phyloP scores from a whole-genome alignment of 1,140 invertebrate genomes.

The Bombus difficillimus region DNA sequence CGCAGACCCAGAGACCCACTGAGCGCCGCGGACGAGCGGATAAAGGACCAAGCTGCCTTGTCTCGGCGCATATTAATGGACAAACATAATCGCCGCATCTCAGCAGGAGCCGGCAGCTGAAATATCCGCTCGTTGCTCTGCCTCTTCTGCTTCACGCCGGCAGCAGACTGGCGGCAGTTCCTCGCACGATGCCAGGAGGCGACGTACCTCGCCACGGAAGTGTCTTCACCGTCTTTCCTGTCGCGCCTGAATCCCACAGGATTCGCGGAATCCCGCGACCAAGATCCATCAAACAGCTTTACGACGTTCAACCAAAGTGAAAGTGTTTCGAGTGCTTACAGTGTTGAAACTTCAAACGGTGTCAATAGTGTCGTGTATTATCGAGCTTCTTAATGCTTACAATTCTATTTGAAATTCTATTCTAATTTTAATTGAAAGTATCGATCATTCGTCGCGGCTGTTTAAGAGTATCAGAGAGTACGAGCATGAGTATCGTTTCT shows the following conservation, averaged over 20 bases:
- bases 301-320: not conserved
- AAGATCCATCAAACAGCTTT: not conserved
- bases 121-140: constrained; percentile 66
- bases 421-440: too few species aligned
- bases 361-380: not conserved
- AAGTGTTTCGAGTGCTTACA: not conserved
- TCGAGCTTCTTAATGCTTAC: not conserved
- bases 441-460: not conserved
- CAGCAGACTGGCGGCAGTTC: constrained; percentile 59
- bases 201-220: constrained; percentile 60
- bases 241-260: not conserved
- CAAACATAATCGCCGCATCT: constrained; percentile 81
- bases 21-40: constrained; percentile 67
- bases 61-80: constrained; percentile 81
- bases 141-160: constrained; percentile 52
- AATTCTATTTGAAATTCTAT: not conserved
- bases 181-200: constrained; percentile 64
- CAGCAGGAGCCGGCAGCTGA: constrained; percentile 77
- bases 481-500: too few species aligned
- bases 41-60: constrained; percentile 76
- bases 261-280: constrained; percentile 3
- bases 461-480: not conserved
- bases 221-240: not conserved
- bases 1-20: constrained; percentile 79
- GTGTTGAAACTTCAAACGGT: not conserved